phyloP scores from a whole-genome alignment of 2,113 vertebrate genomes.

The Dipodomys stephensi region DNA sequence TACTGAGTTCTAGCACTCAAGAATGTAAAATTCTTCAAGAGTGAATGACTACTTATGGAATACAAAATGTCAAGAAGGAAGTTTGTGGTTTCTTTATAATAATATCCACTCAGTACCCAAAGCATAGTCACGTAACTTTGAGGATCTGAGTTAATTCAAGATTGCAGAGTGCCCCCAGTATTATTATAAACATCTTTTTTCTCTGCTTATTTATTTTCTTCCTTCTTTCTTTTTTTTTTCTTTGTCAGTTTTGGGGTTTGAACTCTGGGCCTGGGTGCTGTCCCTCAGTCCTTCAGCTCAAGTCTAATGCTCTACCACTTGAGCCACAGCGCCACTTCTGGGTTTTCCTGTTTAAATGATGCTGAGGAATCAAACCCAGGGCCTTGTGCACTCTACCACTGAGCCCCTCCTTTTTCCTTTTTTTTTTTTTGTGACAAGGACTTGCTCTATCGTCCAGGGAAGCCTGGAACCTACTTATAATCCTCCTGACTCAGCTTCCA shows the following conservation, averaged over 20 bases:
- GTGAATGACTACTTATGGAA: background rate
- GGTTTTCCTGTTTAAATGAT: no score
- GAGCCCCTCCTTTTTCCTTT: no score
- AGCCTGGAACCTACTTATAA: background rate
- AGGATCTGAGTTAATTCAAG: slow-evolving; percentile 38
- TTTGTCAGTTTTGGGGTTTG: background rate
- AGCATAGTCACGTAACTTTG: background rate
- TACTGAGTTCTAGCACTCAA: background rate
- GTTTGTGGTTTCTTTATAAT: background rate
- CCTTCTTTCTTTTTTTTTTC: background rate
- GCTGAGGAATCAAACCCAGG: no score
- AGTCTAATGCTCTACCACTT: no score
- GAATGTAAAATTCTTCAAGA: background rate
- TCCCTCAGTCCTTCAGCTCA: no score
- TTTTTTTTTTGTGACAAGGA: background rate
- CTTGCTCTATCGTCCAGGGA: no score
- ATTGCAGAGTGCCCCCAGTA: background rate
- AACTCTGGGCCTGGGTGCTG: no score
- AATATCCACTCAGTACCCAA: slow-evolving; percentile 31
- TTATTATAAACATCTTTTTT: background rate
- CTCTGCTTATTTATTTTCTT: background rate
- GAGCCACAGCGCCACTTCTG: no score
- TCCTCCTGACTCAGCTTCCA: background rate
- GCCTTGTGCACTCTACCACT: no score
- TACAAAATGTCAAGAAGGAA: background rate